Conservation (phyloP, 2,888 invertebrate species). For the Hirtodrosophila duncani region DNA sequence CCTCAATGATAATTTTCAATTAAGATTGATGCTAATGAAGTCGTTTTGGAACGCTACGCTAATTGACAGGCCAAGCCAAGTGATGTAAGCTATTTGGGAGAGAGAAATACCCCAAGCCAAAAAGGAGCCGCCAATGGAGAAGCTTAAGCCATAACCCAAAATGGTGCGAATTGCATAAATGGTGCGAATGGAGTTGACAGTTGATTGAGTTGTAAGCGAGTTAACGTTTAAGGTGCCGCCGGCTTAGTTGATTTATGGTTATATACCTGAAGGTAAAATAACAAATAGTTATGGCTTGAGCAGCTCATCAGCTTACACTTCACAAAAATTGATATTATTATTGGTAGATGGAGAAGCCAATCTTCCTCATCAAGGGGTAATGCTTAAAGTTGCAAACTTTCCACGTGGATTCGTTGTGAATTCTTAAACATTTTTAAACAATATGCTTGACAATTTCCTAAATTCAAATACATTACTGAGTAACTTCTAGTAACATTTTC, state of each 20-base stretch:
- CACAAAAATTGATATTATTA: no score
- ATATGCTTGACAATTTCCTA: constrained; percentile 1
- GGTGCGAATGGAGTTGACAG: constrained; percentile 37
- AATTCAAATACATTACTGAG: neutral
- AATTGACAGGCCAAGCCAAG: constrained; percentile 47
- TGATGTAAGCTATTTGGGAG: constrained; percentile 36
- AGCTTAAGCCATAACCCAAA: no score
- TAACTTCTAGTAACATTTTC: neutral
- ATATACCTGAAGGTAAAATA: no score
- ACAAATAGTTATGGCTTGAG: no score
- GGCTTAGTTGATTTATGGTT: no score
- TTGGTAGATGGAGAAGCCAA: no score
- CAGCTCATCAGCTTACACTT: no score
- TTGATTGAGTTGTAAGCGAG: constrained; percentile 25
- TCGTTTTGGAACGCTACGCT: constrained; percentile 48
- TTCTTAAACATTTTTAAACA: constrained; percentile 10
- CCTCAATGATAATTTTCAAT: constrained; percentile 65
- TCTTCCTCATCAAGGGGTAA: no score
- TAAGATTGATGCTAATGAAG: constrained; percentile 71
- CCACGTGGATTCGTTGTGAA: no score
- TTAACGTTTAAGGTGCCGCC: constrained; percentile 16
- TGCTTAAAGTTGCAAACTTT: no score
- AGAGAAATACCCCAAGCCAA: neutral
- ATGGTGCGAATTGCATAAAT: constrained; percentile 26
- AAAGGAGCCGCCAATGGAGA: constrained; percentile 16